Conservation (phyloP, 2,888 invertebrate species). For the Drosophila pseudotakahashii region DNA sequence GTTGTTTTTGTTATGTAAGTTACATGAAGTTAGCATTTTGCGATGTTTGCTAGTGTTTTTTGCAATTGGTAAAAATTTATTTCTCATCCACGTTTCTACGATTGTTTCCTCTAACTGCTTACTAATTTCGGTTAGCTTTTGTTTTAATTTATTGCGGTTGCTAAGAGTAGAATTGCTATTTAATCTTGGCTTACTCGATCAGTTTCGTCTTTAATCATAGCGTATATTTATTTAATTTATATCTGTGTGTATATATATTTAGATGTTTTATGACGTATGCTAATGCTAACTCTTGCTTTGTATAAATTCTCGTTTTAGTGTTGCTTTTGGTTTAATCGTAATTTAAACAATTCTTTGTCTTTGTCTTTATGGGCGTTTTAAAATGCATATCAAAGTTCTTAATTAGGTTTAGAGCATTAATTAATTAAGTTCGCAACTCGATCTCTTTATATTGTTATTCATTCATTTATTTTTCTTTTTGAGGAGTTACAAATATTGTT, state of each 20-base stretch:
- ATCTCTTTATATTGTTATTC: conserved; percentile 8
- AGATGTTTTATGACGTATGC: conserved; percentile 56
- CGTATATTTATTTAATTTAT: conserved; percentile 37
- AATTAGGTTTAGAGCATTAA: conserved; percentile 52
- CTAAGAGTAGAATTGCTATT: conserved; percentile 47
- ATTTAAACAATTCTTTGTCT: conserved; percentile 49
- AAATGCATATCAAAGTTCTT: conserved; percentile 78
- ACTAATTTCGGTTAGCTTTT: conserved; percentile 30
- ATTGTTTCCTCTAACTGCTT: conserved; percentile 26
- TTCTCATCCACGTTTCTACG: conserved; percentile 6
- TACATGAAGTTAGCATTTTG: conserved; percentile 26
- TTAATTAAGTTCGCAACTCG: conserved; percentile 49
- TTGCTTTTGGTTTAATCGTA: conserved; percentile 32
- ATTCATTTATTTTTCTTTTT: conserved; percentile 16
- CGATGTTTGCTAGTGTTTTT: conserved; percentile 16
- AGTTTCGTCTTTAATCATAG: conserved; percentile 42
- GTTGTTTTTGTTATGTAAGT: conserved; percentile 21
- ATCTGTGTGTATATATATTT: conserved; percentile 35
- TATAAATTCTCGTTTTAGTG: conserved; percentile 68
- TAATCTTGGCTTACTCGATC: conserved; percentile 37
- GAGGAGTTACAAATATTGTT: conserved; percentile 45
- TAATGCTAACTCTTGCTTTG: conserved; percentile 72
- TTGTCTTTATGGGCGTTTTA: conserved; percentile 66
- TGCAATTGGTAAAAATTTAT: conserved; percentile 26
- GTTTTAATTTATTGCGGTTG: conserved; percentile 38